Conservation (phyloP, 2,888 invertebrate genomes). For the Venusia cambrica region DNA sequence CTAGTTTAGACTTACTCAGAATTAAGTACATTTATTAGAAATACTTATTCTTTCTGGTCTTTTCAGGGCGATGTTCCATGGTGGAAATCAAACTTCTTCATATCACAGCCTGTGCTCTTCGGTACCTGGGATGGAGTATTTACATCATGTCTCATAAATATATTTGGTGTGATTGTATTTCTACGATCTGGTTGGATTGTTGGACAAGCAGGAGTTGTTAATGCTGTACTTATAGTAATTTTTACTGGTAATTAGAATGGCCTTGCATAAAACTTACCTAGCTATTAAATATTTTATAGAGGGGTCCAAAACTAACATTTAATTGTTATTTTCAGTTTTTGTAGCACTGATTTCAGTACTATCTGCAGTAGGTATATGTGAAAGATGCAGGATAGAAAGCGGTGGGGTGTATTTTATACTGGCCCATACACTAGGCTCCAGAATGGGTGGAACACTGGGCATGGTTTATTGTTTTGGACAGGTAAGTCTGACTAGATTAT, state of each 20-base stretch:
- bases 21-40: too few relatives aligned
- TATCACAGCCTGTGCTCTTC: slow-evolving; percentile 96
- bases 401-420: slow-evolving; percentile 98
- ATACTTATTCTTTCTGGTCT: slow-evolving; percentile 36
- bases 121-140: slow-evolving; percentile 99
- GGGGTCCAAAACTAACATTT: not conserved
- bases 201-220: slow-evolving; percentile 91
- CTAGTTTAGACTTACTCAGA: too few relatives aligned
- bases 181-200: slow-evolving; percentile 98
- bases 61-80: slow-evolving; percentile 89
- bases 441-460: slow-evolving; percentile 96
- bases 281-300: too few relatives aligned
- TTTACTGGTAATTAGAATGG: slow-evolving; percentile 83
- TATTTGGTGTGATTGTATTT: slow-evolving; percentile 98
- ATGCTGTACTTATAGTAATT: slow-evolving; percentile 90
- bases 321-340: slow-evolving; percentile 82
- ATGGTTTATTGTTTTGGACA: slow-evolving; percentile 98
- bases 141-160: slow-evolving; percentile 97
- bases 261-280: not conserved
- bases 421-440: slow-evolving; percentile 95
- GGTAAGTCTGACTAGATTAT: slow-evolving; percentile 78
- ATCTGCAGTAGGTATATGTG: slow-evolving; percentile 98
- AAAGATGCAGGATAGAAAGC: slow-evolving; percentile 95
- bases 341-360: slow-evolving; percentile 95
- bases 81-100: slow-evolving; percentile 98